Conservation (phyloP, 2,113 vertebrate genomes). For the Gavialis gangeticus region DNA sequence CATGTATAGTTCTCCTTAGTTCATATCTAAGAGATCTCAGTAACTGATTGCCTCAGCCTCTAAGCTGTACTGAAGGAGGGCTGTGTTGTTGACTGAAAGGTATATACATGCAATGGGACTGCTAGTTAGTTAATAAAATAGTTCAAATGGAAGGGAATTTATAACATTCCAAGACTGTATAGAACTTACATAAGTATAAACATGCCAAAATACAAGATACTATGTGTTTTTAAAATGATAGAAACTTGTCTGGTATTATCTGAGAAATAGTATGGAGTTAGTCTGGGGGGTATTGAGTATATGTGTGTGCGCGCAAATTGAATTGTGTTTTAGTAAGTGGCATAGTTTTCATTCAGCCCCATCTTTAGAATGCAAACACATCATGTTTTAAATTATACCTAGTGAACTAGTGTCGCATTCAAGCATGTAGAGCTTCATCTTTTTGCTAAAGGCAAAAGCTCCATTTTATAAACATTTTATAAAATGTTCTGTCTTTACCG, state of each 20-base stretch:
- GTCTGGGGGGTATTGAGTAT: not conserved
- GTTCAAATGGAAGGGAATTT: not conserved
- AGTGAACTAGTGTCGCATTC: not conserved
- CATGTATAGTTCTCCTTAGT: not conserved
- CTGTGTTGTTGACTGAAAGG: not conserved
- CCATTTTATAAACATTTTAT: too few relatives aligned
- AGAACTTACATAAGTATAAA: not conserved
- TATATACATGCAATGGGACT: rapidly evolving
- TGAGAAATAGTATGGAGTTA: rapidly evolving
- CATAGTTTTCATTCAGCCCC: not conserved
- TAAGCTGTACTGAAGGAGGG: rapidly evolving
- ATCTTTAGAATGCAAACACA: not conserved
- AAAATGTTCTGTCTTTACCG: not conserved
- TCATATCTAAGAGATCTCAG: not conserved
- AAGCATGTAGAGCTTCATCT: not conserved
- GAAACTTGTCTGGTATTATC: rapidly evolving
- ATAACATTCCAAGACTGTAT: not conserved
- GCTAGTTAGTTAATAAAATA: rapidly evolving
- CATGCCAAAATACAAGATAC: not conserved
- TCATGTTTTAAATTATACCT: not conserved
- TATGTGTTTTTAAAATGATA: not conserved
- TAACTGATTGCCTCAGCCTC: not conserved
- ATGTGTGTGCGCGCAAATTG: not conserved
- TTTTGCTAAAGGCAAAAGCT: not conserved
- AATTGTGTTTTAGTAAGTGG: too few relatives aligned